Conservation (phyloP, 2,113 vertebrate species). For the Prolemur simus region DNA sequence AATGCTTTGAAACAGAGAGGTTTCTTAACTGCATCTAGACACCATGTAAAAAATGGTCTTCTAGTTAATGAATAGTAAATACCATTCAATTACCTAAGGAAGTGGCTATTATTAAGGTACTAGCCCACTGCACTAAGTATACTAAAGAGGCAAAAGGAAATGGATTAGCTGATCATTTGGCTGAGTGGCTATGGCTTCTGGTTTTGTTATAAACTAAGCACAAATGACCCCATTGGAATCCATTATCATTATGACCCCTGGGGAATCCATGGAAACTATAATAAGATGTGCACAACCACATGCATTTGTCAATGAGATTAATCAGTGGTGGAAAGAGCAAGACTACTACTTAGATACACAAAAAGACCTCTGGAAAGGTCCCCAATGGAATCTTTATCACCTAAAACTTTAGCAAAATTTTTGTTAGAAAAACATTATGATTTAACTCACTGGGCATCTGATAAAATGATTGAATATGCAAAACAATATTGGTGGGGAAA, state of each 20-base stretch:
- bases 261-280: neutral
- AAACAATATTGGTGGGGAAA: neutral
- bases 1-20: neutral
- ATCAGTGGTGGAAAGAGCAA: neutral
- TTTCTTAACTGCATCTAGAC: neutral
- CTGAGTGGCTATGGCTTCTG: neutral
- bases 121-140: neutral
- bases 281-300: neutral
- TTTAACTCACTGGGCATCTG: neutral
- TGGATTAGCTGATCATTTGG: neutral
- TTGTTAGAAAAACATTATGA: neutral
- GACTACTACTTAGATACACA: neutral
- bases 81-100: neutral
- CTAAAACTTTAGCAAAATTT: neutral
- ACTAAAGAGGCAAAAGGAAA: neutral
- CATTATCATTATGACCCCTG: neutral
- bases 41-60: neutral
- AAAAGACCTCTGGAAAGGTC: neutral
- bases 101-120: neutral
- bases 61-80: no score
- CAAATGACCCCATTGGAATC: neutral
- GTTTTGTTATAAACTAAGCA: neutral
- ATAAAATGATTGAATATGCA: neutral
- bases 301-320: neutral
- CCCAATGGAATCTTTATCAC: neutral